Base-by-base conservation (phyloP, 1,140 invertebrate genomes). In the Anagrus nilaparvatae region DNA sequence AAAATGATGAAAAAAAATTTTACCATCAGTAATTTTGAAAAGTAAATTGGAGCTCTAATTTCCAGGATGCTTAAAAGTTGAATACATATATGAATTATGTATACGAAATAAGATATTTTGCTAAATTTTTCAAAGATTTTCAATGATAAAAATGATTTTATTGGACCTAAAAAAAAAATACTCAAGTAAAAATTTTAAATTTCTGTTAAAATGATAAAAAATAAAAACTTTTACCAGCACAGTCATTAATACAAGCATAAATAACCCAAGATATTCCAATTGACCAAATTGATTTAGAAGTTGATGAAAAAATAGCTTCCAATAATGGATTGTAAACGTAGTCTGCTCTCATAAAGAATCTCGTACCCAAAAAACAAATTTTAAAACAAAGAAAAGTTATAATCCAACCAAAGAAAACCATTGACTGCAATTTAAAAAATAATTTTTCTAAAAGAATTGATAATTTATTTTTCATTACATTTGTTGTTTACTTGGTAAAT, bases 201-300 rank as follows among this genome's bases (percentile, higher is more conserved):
- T n/a, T n/a, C n/a, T n/a, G n/a, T n/a, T n/a, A n/a, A n/a, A n/a
- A n/a, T n/a, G n/a, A n/a, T n/a, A n/a, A n/a, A n/a, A n/a, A n/a
- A n/a, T n/a, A n/a, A n/a, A n/a, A n/a, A n/a, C n/a, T n/a, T 33
- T 10, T 30, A 30, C 53, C 47, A 74, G 71, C 50, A 21, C 43
- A 49, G 8, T 53, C 56, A 29, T 58, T 57, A 37, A 60, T 51
- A 45, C 69, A 71, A 4, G 64, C 65, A 53, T 63, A 70, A 32
- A 70, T 64, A 17, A 72, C 48, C 68, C 69, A 73, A 5, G 58
- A 58, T 7, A 72, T 50, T 36, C 55, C 61, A 10, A 56, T 23
- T 3, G 58, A 54, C 65, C 67, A 72, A n/a, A 56, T 29, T 2
- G 61, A 54, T 30, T 61, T 48, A 31, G 58, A 53, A 1, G 63